Base-by-base conservation (phyloP, 2,888 invertebrate species). In the Melanotus villosus region DNA sequence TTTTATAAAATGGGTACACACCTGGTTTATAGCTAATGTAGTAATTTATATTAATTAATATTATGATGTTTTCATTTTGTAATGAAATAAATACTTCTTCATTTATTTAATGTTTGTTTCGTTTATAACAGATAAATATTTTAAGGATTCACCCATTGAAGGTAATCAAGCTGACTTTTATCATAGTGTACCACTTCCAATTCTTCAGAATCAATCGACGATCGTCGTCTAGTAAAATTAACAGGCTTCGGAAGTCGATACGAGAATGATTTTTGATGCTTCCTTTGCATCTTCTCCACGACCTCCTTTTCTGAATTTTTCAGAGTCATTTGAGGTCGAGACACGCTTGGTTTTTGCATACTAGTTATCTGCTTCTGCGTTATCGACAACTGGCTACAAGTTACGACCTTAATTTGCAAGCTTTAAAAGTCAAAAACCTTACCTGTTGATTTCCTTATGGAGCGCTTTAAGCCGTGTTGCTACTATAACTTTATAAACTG, bases 361-460 rank as follows among this genome's bases (percentile, higher is more conserved):
- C 26, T 1, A 32, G 16, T 14, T 21, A 56, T 3, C 56, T 64
- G 64, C 19, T 56, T 64, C 4, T 64, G 56, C 18, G 41, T 18
- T 9, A 34, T 38, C 7, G 64, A 64, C 56, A 64, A 10, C 21
- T 64, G 45, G 19, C 64, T 64, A 41, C 32, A 43, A 1, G 3
- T 4, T 26, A 18, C 1, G 19, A 1, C 14, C 1, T 5, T 41
- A 16, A 16, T 10, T 16, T n/a, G n/a, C n/a, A n/a, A n/a, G n/a
- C n/a, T n/a, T n/a, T n/a, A n/a, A n/a, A n/a, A n/a, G n/a, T n/a
- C n/a, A n/a, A n/a, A n/a, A n/a, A n/a, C 16, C n/a, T 12, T 65
- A 73, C 72, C 45, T 71, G 7, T 70, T 52, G 36, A 76, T 73
- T 21, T 74, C 74, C 1, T 60, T 14, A 26, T 74, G 62, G 6